Conservation (phyloP, 2,888 invertebrate genomes). For the Dryocosmus kuriphilus region DNA sequence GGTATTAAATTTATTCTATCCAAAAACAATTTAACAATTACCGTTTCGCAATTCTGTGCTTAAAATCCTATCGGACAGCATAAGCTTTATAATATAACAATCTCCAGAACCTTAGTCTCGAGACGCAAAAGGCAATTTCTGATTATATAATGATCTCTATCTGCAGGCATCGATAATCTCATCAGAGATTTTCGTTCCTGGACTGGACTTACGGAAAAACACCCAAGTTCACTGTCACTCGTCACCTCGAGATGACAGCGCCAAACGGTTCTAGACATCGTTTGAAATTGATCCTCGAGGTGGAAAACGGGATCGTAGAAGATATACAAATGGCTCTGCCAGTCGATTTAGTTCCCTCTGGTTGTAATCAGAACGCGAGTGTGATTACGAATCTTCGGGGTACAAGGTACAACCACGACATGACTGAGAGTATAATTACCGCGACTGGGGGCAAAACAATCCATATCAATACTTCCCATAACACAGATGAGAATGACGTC, state of each 20-base stretch:
- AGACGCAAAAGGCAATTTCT: background rate
- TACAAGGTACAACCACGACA: conserved; percentile 81
- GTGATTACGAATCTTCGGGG: conserved; percentile 84
- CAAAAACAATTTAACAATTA: background rate
- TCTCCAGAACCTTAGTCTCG: too few species aligned
- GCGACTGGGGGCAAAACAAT: conserved; percentile 72
- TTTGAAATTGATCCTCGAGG: conserved; percentile 82
- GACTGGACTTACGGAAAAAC: conserved; percentile 94
- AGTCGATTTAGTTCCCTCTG: conserved; percentile 80
- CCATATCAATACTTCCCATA: conserved; percentile 59
- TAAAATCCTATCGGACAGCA: background rate
- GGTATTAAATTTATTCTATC: conserved; percentile 78
- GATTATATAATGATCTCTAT: conserved; percentile 40
- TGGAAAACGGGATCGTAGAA: conserved; percentile 83
- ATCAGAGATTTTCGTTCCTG: conserved; percentile 86
- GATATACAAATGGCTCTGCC: conserved; percentile 84
- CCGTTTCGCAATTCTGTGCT: background rate
- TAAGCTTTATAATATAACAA: background rate
- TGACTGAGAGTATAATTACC: conserved; percentile 79
- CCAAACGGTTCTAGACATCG: conserved; percentile 55
- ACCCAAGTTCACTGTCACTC: conserved; percentile 88
- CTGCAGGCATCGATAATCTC: conserved; percentile 84
- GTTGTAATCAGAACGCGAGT: conserved; percentile 83
- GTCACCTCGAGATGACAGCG: conserved; percentile 82
- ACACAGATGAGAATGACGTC: conserved; percentile 66